Percentiles rank a stretch among this genome's conserved stretches.
Conservation (phyloP, 2,113 vertebrate species). For the Mesitornis unicolor region DNA sequence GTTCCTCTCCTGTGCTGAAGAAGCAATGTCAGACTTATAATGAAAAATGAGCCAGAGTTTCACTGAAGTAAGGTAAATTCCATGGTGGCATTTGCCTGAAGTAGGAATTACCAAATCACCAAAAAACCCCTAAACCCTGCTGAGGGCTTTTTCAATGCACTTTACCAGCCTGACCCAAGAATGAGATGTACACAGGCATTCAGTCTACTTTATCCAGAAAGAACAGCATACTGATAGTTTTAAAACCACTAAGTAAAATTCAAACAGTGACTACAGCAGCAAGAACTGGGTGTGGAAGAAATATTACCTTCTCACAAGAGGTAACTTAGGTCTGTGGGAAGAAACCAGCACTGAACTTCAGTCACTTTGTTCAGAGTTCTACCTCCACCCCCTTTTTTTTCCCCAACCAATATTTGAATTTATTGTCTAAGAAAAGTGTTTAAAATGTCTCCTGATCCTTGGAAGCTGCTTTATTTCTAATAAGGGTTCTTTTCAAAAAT, state of each 20-base stretch:
- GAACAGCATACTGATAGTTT: background rate
- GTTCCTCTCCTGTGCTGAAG: background rate
- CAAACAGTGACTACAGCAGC: background rate
- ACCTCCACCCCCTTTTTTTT: background rate
- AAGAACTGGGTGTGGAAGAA: background rate
- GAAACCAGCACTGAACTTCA: background rate
- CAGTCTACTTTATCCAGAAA: background rate
- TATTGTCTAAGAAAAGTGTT: conserved; percentile 4
- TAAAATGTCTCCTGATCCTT: background rate
- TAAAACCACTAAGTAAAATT: background rate
- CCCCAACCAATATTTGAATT: background rate
- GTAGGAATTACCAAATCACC: background rate
- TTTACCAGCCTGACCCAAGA: background rate
- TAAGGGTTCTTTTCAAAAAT: conserved; percentile 1
- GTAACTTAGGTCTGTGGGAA: background rate
- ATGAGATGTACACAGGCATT: background rate
- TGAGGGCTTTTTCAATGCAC: background rate
- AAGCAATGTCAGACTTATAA: background rate
- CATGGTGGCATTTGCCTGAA: background rate
- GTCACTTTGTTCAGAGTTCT: background rate
- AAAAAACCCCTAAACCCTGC: background rate
- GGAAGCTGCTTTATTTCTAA: conserved; percentile 7
- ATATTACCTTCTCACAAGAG: background rate
- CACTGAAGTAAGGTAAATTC: background rate
- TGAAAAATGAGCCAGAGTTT: background rate